Evolutionary conservation across 2,113 vertebrate species (phyloP), one percentile per base, ranked within the genome.

Genomic region (Triplophysa tibetana): DNA sequence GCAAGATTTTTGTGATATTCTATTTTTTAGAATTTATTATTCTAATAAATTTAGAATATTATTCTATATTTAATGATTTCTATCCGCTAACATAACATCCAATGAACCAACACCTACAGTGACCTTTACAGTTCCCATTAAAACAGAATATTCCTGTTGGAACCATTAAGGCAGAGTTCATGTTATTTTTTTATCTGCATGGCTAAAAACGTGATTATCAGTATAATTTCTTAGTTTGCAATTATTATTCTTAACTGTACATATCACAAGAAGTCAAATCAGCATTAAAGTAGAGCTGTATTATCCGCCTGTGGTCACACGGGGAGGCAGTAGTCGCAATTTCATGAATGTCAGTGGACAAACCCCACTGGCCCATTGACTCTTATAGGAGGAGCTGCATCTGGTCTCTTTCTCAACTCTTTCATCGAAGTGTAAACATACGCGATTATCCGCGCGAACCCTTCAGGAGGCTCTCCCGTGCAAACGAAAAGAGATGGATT

Each of bases 371-470:
- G 69, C 69, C 54, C 50, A 29, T 14, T 58, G 69, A 38, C 54
- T 60, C 69, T 72, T 17, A 11, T 17, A 60, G 70, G 70, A 60
- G 54, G 70, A 73, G 54, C 54, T 73, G 70, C 29, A 52, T 52
- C 54, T 58, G 33, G 6, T 14, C 52, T 73, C 54, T 43, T 73
- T 73, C 70, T 58, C n/a, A 41, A 73, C 29, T 60, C 33, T 61
- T 43, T n/a, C 16, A 63, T 41, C 41, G 58, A 38, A 23, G 23
- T 48, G 26, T 43, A 12, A 60, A 16, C 5, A 63, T 16, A 26
- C 38, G 72, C 26, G 5, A 26, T 26, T 24, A 4, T 48, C 72
- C 38, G 4, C 12, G 0, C n/a, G 14, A 62, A 43, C 9, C 13
- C 8, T 41, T 26, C 56, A 7, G 21, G 41, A 26, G 8, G 48